Evolutionary conservation across 2,888 invertebrate genomes (phyloP), one percentile per base, ranked within the genome.

Genomic region (Antheraea yamamai): DNA sequence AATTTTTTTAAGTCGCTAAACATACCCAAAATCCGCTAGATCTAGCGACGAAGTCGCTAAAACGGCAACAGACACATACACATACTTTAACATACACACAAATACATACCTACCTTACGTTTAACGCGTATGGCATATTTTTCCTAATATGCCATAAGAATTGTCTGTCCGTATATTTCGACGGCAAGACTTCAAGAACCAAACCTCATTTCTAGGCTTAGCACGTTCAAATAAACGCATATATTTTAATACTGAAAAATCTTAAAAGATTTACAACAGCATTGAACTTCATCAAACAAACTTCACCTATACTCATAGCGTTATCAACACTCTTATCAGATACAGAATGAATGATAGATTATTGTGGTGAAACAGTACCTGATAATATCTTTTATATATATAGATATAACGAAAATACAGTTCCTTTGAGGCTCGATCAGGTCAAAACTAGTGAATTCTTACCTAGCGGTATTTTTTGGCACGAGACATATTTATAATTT

Each of bases 241-340:
- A 66, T 4, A 64, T 12, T n/a, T 64, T 64, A 64, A 64, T 26
- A 14, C 64, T 64, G 14, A 64, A 64, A 26, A 66, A 66, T 30
- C 30, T 66, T 18, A 39, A 35, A 39, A 70, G 70, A 70, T 70
- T 70, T n/a, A 70, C 70, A 70, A 2, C 47, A 58, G 73, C 73
- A 73, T 73, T 73, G 73, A 73, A 73, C 73, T 73, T 64, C 64
- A 47, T n/a, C 73, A 73, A 73, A 73, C 64, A 73, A 58, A 64
- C 61, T 16, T 16, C 35, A 30, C 18, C 18, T 30, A 20, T 30
- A 3, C 26, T n/a, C 30, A 39, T 70, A 6, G 2, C 70, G 39
- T 39, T 70, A 70, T 70, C 70, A 70, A 12, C 30, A 10, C 20
- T 70, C 70, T 70, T 70, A 70, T 70, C 70, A 20, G 70, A 70